Base-by-base conservation (phyloP, 1,140 invertebrate species). In the Diachasmimorpha longicaudata region DNA sequence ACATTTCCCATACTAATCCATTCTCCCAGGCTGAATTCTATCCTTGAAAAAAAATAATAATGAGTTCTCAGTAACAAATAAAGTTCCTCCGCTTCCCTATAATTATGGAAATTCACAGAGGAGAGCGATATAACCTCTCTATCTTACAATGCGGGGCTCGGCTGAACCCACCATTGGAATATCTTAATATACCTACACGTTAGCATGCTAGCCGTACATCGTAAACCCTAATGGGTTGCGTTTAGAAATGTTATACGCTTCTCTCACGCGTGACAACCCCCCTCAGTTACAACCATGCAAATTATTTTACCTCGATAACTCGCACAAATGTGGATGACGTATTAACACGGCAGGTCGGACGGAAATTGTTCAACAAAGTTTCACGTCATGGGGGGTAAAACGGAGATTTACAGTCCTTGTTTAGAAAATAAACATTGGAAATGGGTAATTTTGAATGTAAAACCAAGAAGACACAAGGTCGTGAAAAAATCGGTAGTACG, bases 11-110 rank as follows among this genome's bases (percentile, higher is more conserved):
- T 74, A 72, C 74, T 78, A 81, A 80, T 81, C 80, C 76, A 81
- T 80, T 81, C 75, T 76, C 21, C 77, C 39, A n/a, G 39, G 6
- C 6, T 6, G 31, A 31, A 31, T 42, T 16, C 70, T 75, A 76
- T 82, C 66, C 6, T 37, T 6, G 5, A 37, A 68, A 83, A 84
- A 82, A 79, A 84, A 82, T 84, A 76, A 78, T 84, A 83, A 83
- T 84, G 81, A 84, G 82, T 84, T 83, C 78, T 52, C 67, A 63
- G 79, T 81, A 80, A 81, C 78, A 80, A 82, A 81, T 81, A 76
- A 77, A 77, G 63, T 70, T 37, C 44, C 37, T 76, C 31, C 72
- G 66, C 79, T 74, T 77, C 79, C 76, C 79, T 81, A 80, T 81
- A 79, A 82, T 84, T 82, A 84, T 82, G 81, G 79, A 84, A 82